phyloP scores from a whole-genome alignment of 2,888 invertebrate genomes.

The Pherbina coryleti region DNA sequence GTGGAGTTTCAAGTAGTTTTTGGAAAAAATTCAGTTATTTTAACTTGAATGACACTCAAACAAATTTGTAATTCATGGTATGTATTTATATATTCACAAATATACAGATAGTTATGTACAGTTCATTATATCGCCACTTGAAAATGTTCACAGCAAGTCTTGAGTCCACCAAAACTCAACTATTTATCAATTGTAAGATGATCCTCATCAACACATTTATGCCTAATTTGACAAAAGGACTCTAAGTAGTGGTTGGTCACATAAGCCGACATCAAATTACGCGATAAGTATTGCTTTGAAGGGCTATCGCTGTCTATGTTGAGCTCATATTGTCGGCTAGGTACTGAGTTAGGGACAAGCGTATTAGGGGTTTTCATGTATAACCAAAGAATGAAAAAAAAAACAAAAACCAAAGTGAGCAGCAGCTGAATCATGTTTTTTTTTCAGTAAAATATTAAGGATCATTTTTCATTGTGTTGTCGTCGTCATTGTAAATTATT shows the following conservation, averaged over 20 bases:
- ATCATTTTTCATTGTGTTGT: slow-evolving; percentile 20
- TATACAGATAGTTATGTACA: neutral
- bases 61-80: too few relatives aligned
- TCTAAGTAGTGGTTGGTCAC: slow-evolving; percentile 9
- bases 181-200: slow-evolving; percentile 20
- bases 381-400: neutral
- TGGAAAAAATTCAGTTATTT: neutral
- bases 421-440: slow-evolving; percentile 23
- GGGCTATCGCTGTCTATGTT: neutral
- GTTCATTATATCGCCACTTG: neutral
- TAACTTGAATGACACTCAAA: neutral
- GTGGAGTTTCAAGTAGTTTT: neutral
- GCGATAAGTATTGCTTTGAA: neutral
- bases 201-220: slow-evolving; percentile 21
- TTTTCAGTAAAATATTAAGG: neutral
- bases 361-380: neutral
- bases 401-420: neutral
- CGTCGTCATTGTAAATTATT: neutral
- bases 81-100: too few relatives aligned
- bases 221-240: slow-evolving; percentile 25
- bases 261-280: slow-evolving; percentile 29
- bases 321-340: neutral
- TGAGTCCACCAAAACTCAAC: too few relatives aligned
- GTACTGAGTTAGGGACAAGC: neutral
- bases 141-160: neutral